phyloP scores from a whole-genome alignment of 2,888 invertebrate species.

The Ligdia adustata region DNA sequence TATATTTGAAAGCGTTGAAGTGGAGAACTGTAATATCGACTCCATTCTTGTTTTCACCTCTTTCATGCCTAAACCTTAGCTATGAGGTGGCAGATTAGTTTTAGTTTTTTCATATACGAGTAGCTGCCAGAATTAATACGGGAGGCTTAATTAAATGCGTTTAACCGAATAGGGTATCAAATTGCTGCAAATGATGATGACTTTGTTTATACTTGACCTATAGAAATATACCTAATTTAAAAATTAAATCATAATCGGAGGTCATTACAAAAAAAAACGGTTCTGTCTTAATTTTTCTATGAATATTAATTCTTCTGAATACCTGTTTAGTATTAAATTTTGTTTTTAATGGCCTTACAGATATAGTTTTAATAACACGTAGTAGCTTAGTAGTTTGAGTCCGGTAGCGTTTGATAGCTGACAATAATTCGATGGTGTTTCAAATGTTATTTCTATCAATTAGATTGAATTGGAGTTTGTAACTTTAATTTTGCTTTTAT shows the following conservation, averaged over 20 bases:
- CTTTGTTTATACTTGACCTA: slow-evolving; percentile 4
- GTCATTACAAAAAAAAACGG: slow-evolving; percentile 28
- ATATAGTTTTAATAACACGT: slow-evolving; percentile 19
- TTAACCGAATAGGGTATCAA: too few relatives aligned
- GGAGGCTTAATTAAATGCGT: too few relatives aligned
- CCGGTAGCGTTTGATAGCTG: slow-evolving; percentile 16
- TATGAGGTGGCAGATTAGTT: too few relatives aligned
- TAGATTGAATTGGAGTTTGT: slow-evolving; percentile 14
- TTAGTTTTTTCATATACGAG: too few relatives aligned
- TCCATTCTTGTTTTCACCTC: too few relatives aligned
- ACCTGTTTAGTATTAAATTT: slow-evolving; percentile 35
- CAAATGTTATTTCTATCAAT: slow-evolving; percentile 21
- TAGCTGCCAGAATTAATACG: too few relatives aligned
- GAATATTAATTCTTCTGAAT: slow-evolving; percentile 47
- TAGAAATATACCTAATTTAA: too few relatives aligned
- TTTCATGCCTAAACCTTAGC: too few relatives aligned
- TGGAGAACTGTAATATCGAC: too few relatives aligned
- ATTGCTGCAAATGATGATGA: not conserved
- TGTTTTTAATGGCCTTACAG: slow-evolving; percentile 25
- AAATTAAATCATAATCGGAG: slow-evolving; percentile 29
- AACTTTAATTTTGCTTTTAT: slow-evolving; percentile 8
- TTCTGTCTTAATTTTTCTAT: slow-evolving; percentile 45
- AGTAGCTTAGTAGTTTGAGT: slow-evolving; percentile 13
- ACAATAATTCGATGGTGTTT: slow-evolving; percentile 11
- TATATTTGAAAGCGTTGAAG: too few relatives aligned